These are phyloP conservation scores for Cheilosia vulpina DNA, from an alignment of 2,888 invertebrate species.

Conservation along the genomic window DNA sequence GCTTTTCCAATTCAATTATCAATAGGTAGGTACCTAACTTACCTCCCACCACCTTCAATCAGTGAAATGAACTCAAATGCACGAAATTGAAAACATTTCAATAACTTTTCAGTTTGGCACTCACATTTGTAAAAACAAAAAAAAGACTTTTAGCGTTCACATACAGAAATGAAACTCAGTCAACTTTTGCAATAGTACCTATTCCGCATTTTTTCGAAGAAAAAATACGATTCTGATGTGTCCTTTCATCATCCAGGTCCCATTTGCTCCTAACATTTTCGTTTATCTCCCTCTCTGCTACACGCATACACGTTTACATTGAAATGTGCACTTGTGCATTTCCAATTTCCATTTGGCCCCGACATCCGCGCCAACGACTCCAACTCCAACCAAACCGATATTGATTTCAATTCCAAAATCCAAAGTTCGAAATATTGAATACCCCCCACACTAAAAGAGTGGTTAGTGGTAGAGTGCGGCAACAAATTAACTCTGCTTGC, in stretches of 20 bases:
- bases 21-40: background rate
- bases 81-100: slow-evolving; percentile 26
- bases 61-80: slow-evolving; percentile 9
- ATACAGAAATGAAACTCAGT: slow-evolving; percentile 36
- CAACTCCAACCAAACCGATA: slow-evolving; percentile 13
- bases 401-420: slow-evolving; percentile 36
- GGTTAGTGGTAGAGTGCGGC: slow-evolving; percentile 36
- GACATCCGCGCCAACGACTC: too few relatives aligned
- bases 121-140: slow-evolving; percentile 13
- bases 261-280: background rate
- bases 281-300: background rate
- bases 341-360: slow-evolving; percentile 56
- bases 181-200: slow-evolving; percentile 20
- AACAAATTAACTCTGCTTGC: slow-evolving; percentile 61
- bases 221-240: background rate
- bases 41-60: slow-evolving; percentile 10
- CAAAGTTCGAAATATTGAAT: slow-evolving; percentile 51
- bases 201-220: background rate
- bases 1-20: background rate
- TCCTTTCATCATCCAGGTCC: background rate
- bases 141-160: slow-evolving; percentile 8
- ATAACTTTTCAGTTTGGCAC: slow-evolving; percentile 27
- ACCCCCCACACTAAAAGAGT: background rate
- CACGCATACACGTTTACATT: background rate
- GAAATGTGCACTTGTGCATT: slow-evolving; percentile 50